phyloP scores from a whole-genome alignment of 2,888 invertebrate genomes.

The Tachina grossa region DNA sequence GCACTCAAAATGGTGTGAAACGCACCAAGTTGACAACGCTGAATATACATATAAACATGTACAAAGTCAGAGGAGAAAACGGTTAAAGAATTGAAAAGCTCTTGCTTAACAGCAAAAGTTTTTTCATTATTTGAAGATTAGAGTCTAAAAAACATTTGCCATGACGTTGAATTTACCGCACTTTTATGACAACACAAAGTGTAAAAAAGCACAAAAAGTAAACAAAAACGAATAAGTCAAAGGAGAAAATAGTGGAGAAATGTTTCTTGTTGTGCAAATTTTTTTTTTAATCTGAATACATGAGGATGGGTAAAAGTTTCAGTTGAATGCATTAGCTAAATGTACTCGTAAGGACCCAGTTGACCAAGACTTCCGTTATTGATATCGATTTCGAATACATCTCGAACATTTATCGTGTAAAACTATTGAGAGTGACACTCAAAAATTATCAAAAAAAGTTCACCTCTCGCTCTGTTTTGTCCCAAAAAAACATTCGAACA shows the following conservation, averaged over 20 bases:
- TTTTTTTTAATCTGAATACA: neutral
- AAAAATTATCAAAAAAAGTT: too few relatives aligned
- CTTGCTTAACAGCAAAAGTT: constrained; percentile 80
- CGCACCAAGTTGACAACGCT: too few relatives aligned
- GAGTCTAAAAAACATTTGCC: constrained; percentile 78
- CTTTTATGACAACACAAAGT: constrained; percentile 77
- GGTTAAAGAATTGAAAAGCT: constrained; percentile 72
- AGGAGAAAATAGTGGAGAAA: constrained; percentile 75
- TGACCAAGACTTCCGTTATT: too few relatives aligned
- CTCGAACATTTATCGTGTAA: too few relatives aligned
- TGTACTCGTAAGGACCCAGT: too few relatives aligned
- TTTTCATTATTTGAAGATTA: constrained; percentile 81
- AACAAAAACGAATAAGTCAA: constrained; percentile 39
- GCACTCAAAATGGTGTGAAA: too few relatives aligned
- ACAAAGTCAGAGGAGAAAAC: constrained; percentile 31
- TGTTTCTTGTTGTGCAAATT: constrained; percentile 59
- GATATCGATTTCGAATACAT: too few relatives aligned
- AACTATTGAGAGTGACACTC: too few relatives aligned
- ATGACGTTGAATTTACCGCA: constrained; percentile 78
- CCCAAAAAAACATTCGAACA: too few relatives aligned
- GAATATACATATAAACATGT: too few relatives aligned
- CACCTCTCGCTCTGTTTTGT: too few relatives aligned
- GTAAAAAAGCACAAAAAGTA: constrained; percentile 17
- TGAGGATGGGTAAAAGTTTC: constrained; percentile 2
- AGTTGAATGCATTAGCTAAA: too few relatives aligned